phyloP scores from a whole-genome alignment of 2,113 vertebrate species.

The Neolamprologus fasciatus region DNA sequence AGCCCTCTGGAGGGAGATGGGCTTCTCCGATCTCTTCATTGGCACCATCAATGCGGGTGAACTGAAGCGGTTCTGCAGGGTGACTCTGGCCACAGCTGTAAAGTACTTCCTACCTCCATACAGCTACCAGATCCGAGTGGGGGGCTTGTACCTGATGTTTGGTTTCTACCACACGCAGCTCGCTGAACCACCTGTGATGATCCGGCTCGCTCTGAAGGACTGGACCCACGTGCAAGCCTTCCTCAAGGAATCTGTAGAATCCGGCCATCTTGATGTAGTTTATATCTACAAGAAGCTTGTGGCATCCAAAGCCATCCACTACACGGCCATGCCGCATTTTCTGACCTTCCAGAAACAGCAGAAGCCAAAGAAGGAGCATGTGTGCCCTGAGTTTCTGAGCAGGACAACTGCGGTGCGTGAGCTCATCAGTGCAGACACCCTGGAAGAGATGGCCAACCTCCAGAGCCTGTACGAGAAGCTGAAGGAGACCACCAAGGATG shows the following conservation, averaged over 20 bases:
- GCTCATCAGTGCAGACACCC: constrained; percentile 23
- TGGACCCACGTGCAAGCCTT: constrained; percentile 79
- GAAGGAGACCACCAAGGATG: constrained; percentile 71
- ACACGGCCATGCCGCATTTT: constrained; percentile 80
- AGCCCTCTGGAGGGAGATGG: constrained; percentile 78
- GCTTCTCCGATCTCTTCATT: constrained; percentile 78
- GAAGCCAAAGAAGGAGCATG: not conserved
- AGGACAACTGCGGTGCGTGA: constrained; percentile 13
- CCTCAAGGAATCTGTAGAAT: constrained; percentile 71
- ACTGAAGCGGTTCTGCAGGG: constrained; percentile 73
- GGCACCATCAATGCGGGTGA: constrained; percentile 60
- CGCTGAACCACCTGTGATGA: constrained; percentile 78
- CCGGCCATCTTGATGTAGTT: constrained; percentile 80
- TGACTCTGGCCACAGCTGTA: constrained; percentile 73
- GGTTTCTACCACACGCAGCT: constrained; percentile 81
- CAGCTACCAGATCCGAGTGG: constrained; percentile 87
- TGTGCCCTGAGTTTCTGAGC: constrained; percentile 46
- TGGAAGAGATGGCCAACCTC: constrained; percentile 83
- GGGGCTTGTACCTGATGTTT: constrained; percentile 87
- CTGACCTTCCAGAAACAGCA: constrained; percentile 57
- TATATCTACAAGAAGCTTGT: constrained; percentile 79
- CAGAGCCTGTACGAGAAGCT: constrained; percentile 84
- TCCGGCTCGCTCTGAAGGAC: constrained; percentile 81
- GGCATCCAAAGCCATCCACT: constrained; percentile 76
- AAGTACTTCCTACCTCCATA: constrained; percentile 85